phyloP scores from a whole-genome alignment of 2,113 vertebrate genomes.

The Dolichotis patagonum region DNA sequence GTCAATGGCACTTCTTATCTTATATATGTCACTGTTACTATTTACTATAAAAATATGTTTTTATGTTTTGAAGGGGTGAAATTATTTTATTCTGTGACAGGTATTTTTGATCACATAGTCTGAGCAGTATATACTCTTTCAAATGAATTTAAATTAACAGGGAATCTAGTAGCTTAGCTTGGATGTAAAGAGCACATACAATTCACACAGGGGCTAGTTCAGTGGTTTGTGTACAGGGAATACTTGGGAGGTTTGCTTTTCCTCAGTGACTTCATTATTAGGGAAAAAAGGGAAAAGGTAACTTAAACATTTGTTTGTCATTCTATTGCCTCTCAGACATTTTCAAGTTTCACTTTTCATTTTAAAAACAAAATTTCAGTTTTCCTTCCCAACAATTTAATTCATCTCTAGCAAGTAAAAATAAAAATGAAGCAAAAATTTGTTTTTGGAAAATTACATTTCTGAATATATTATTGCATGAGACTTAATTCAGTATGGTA shows the following conservation, averaged over 20 bases:
- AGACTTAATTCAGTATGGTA: conserved; percentile 40
- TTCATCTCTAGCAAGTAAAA: conserved; percentile 40
- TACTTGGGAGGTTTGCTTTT: not conserved
- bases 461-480: not conserved
- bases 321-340: conserved; percentile 45
- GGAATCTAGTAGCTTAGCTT: not conserved
- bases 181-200: not conserved
- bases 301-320: conserved; percentile 34
- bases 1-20: not conserved
- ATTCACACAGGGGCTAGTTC: not conserved
- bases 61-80: not conserved
- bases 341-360: conserved; percentile 74
- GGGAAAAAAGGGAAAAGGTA: not conserved
- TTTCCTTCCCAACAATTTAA: conserved; percentile 53
- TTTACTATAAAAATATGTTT: not conserved
- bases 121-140: not conserved
- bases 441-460: conserved; percentile 59
- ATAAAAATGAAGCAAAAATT: conserved; percentile 38
- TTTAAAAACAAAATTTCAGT: conserved; percentile 67
- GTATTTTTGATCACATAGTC: not conserved
- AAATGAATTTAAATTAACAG: not conserved
- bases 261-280: not conserved
- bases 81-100: not conserved
- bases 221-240: not conserved
- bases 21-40: not conserved